Evolutionary conservation across 2,113 vertebrate genomes (phyloP).

Genomic region (Azemiops feae): DNA sequence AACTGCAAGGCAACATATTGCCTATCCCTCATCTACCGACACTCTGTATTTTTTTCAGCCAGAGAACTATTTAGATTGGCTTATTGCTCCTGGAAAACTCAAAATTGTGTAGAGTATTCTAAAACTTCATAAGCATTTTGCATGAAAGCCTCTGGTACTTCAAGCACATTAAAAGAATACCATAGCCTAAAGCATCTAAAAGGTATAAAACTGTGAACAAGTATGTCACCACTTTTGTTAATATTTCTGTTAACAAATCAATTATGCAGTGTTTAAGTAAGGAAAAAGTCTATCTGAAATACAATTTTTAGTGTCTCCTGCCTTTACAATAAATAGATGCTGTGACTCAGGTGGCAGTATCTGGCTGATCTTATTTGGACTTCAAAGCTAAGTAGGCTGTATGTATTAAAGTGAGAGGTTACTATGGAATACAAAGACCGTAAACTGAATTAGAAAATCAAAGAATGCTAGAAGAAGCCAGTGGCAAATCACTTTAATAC

Average conservation of each 20-base stretch:
- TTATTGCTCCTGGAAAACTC: not conserved
- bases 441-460: not conserved
- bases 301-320: not conserved
- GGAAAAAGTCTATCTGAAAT: not conserved
- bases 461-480: not conserved
- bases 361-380: not conserved
- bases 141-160: not conserved
- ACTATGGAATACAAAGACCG: not conserved
- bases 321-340: not conserved
- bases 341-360: not conserved
- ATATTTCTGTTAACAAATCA: not conserved
- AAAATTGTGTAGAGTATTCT: not conserved
- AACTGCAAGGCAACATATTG: not conserved
- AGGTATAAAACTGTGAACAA: not conserved
- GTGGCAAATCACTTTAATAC: not conserved
- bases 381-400: not conserved
- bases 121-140: not conserved
- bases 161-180: not conserved
- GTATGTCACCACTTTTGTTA: not conserved
- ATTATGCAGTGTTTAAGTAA: not conserved
- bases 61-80: not conserved
- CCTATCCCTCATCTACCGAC: not conserved
- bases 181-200: not conserved
- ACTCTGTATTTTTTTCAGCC: not conserved
- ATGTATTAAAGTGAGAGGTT: not conserved